These are phyloP conservation scores for Epirrhoe tristata DNA, from an alignment of 2,888 invertebrate genomes.

Conservation along the genomic window DNA sequence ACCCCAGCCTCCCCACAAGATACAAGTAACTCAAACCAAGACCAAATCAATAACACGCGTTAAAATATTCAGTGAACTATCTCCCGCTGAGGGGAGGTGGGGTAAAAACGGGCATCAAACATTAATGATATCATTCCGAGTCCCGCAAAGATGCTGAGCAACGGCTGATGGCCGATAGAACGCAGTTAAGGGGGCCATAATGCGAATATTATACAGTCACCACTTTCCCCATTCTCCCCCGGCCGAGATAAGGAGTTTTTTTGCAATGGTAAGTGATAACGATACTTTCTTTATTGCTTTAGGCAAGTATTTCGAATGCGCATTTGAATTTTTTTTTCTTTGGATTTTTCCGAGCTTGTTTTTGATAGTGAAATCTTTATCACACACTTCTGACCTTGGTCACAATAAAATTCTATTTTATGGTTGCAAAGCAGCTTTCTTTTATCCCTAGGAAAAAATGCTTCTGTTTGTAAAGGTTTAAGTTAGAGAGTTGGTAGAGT, in stretches of 20 bases:
- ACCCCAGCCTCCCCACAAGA: constrained; percentile 31
- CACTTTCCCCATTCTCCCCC: constrained; percentile 54
- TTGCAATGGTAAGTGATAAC: constrained; percentile 36
- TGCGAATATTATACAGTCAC: constrained; percentile 81
- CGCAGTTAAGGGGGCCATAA: constrained; percentile 71
- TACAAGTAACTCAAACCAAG: constrained; percentile 37
- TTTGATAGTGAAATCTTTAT: neutral
- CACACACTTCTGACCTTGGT: neutral
- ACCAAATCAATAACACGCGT: constrained; percentile 63
- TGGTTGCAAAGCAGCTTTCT: too few relatives aligned
- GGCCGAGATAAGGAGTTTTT: constrained; percentile 44
- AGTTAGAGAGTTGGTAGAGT: too few relatives aligned
- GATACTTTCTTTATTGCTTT: constrained; percentile 35
- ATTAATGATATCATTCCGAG: constrained; percentile 79
- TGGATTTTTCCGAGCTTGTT: neutral
- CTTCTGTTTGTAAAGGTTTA: too few relatives aligned
- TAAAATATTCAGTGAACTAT: constrained; percentile 69
- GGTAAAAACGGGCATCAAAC: constrained; percentile 69
- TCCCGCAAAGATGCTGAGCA: constrained; percentile 77
- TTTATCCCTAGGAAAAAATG: too few relatives aligned
- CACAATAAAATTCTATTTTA: too few relatives aligned
- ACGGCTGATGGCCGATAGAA: constrained; percentile 77
- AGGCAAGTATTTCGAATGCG: constrained; percentile 9
- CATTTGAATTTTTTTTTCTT: neutral
- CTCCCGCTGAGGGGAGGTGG: constrained; percentile 49